These are phyloP conservation scores for Medauroidea extradentata DNA, from an alignment of 1,140 invertebrate genomes.

Conservation along the genomic window DNA sequence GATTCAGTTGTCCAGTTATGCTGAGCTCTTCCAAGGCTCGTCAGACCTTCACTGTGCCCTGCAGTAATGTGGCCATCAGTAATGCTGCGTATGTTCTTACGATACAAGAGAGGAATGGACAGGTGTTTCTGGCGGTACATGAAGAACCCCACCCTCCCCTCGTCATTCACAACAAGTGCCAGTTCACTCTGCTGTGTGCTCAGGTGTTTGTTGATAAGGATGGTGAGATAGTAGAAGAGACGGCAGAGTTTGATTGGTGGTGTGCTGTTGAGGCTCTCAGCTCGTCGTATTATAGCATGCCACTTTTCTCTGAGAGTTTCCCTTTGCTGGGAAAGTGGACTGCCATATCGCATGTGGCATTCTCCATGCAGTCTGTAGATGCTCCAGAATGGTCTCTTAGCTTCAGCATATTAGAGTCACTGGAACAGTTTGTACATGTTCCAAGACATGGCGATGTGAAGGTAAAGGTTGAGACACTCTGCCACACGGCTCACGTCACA, in stretches of 20 bases:
- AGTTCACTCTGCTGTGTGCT: conserved; percentile 40
- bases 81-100: conserved; percentile 11
- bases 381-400: conserved; percentile 42
- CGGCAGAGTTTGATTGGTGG: conserved; percentile 6
- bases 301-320: not conserved
- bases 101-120: conserved; percentile 42
- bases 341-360: not conserved
- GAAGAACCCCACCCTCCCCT: conserved; percentile 54
- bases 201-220: conserved; percentile 21
- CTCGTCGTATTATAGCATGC: not conserved
- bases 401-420: conserved; percentile 43
- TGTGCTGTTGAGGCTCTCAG: not conserved
- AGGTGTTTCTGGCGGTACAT: conserved; percentile 53
- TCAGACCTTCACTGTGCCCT: conserved; percentile 9
- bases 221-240: conserved; percentile 1
- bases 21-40: not conserved
- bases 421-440: conserved; percentile 62
- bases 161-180: conserved; percentile 48
- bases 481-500: conserved; percentile 52
- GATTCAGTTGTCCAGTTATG: conserved; percentile 18
- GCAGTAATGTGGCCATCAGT: conserved; percentile 39
- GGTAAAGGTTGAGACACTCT: conserved; percentile 53
- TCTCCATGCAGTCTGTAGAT: not conserved
- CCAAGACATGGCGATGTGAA: conserved; percentile 65
- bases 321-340: not conserved